Conservation (phyloP, 2,113 vertebrate species). For the Cyprinus carpio region DNA sequence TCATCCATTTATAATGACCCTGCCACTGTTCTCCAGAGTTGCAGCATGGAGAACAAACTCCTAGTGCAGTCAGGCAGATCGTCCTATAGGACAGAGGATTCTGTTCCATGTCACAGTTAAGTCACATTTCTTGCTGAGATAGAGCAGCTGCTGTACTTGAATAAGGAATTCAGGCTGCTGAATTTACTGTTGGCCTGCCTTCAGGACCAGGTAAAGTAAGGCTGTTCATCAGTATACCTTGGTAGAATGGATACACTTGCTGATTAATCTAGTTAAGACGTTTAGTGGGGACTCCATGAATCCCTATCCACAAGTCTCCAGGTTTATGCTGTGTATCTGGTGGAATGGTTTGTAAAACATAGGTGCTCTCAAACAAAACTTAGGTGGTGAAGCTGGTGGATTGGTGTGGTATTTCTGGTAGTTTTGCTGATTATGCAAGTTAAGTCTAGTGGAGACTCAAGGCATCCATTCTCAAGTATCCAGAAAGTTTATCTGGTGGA, state of each 20-base stretch:
- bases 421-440: background rate
- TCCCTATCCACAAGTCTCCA: background rate
- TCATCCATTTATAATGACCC: slow-evolving; percentile 71
- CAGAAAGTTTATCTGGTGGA: background rate
- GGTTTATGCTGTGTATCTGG: background rate
- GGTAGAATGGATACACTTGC: background rate
- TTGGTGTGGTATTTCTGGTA: background rate
- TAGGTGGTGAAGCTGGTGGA: background rate
- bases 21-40: slow-evolving; percentile 66
- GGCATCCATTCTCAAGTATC: background rate
- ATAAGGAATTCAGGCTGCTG: background rate
- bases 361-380: background rate
- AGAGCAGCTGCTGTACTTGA: slow-evolving; percentile 1
- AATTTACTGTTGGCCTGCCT: background rate
- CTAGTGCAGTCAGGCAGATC: background rate
- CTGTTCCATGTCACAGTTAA: background rate
- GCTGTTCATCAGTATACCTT: background rate
- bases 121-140: background rate
- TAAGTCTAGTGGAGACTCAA: background rate
- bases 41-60: background rate
- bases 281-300: background rate
- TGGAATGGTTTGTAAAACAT: background rate
- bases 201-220: background rate
- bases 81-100: background rate
- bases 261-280: background rate